phyloP scores from a whole-genome alignment of 2,797 vertebrate species.

The Lacerta viridis region DNA sequence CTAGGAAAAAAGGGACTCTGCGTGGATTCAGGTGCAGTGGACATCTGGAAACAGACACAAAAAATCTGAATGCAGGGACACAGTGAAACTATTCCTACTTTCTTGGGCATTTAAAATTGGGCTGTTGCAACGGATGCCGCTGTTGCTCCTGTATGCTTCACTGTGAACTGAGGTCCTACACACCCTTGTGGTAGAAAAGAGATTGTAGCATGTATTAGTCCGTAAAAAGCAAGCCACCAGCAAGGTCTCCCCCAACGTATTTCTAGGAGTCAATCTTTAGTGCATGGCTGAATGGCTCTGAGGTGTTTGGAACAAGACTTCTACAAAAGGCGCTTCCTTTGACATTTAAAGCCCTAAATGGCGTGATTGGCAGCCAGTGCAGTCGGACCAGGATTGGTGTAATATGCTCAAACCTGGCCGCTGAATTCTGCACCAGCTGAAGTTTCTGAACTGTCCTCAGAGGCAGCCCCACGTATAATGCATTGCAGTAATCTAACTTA shows the following conservation, averaged over 20 bases:
- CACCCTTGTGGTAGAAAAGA: neutral
- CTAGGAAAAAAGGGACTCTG: neutral
- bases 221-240: neutral
- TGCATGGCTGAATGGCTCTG: neutral
- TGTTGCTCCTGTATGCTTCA: too few relatives aligned
- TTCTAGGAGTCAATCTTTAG: neutral
- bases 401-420: too few relatives aligned
- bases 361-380: too few relatives aligned
- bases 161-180: too few relatives aligned
- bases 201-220: neutral
- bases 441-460: too few relatives aligned
- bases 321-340: neutral
- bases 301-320: neutral
- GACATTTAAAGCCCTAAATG: too few relatives aligned
- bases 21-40: fast-evolving
- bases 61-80: neutral
- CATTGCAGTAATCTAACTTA: too few relatives aligned
- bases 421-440: too few relatives aligned
- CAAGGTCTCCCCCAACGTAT: neutral
- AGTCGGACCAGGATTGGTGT: too few relatives aligned
- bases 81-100: neutral
- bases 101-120: neutral
- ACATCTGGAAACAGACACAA: neutral
- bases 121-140: too few relatives aligned
- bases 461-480: too few relatives aligned